Conservation (phyloP, 2,888 invertebrate species). For the Eupelmus urozonus region DNA sequence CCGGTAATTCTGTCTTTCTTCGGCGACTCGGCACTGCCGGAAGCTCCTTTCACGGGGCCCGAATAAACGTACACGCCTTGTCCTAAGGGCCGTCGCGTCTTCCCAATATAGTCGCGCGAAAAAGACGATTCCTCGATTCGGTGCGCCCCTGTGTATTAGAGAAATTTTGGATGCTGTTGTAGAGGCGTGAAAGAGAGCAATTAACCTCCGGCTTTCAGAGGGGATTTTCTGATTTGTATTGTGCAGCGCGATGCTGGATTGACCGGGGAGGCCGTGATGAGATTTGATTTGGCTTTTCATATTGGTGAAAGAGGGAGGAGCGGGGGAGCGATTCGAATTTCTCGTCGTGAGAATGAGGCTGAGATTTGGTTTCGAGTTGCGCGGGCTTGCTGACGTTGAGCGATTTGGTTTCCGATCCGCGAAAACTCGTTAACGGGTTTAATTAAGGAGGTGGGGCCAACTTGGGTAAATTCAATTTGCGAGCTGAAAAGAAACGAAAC, state of each 20-base stretch:
- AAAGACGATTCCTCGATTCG: constrained; percentile 13
- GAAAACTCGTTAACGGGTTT: too few species aligned
- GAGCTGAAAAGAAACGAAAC: too few species aligned
- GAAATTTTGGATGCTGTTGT: too few species aligned
- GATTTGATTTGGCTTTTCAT: constrained; percentile 47
- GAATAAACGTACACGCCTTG: constrained; percentile 53
- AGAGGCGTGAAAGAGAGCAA: too few species aligned
- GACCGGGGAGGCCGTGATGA: constrained; percentile 39
- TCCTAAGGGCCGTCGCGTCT: not conserved
- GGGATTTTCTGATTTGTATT: constrained; percentile 26
- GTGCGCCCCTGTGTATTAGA: too few species aligned
- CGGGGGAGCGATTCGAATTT: too few species aligned
- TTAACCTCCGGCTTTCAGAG: constrained; percentile 28
- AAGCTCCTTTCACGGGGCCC: constrained; percentile 73
- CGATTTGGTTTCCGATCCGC: too few species aligned
- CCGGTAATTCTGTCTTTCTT: constrained; percentile 73
- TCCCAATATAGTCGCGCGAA: not conserved
- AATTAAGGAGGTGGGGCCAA: too few species aligned
- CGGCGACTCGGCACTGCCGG: constrained; percentile 69
- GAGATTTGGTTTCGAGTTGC: too few species aligned
- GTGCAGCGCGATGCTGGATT: constrained; percentile 20
- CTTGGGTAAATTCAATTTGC: too few species aligned
- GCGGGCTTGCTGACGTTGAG: too few species aligned
- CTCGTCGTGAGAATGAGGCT: too few species aligned
- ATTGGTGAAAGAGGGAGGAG: not conserved